A percentile compares a stretch with the other conserved stretches of the same genome.
Evolutionary conservation across 2,113 vertebrate genomes (phyloP).

Genomic region (Bos indicus): DNA sequence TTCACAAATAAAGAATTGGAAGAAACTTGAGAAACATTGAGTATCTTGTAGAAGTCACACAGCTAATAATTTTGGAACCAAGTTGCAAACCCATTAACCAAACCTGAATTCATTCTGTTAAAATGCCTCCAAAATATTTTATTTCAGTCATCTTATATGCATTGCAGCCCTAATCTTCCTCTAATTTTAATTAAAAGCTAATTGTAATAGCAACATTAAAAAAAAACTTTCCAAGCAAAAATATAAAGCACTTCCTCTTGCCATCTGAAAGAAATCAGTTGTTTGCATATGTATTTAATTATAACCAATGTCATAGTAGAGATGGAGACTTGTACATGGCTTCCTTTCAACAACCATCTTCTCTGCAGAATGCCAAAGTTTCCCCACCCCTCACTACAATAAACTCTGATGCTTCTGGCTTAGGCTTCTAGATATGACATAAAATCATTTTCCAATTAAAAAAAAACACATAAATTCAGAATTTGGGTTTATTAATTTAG

Average conservation of each 20-base stretch:
- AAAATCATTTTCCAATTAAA: background rate
- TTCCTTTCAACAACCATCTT: background rate
- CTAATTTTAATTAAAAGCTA: background rate
- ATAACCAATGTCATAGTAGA: background rate
- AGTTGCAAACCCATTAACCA: background rate
- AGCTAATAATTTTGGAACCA: background rate
- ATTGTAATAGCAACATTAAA: background rate
- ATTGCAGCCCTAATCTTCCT: rapidly evolving
- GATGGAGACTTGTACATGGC: rapidly evolving
- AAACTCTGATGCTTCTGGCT: background rate
- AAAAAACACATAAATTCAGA: background rate
- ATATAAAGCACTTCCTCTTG: background rate
- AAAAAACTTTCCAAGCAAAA: background rate
- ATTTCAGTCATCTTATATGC: background rate
- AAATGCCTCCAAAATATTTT: background rate
- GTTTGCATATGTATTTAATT: background rate
- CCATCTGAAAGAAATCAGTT: background rate
- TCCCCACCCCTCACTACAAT: background rate
- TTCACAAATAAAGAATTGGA: background rate
- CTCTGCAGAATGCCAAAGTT: background rate
- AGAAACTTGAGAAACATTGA: background rate
- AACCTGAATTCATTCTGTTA: background rate
- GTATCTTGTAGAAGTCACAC: background rate
- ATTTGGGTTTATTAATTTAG: background rate
- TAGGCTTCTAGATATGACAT: background rate